A percentile compares a stretch with the other conserved stretches of the same genome.
Conservation (phyloP, 2,888 invertebrate genomes). For the Mesopsocus fuscifrons region DNA sequence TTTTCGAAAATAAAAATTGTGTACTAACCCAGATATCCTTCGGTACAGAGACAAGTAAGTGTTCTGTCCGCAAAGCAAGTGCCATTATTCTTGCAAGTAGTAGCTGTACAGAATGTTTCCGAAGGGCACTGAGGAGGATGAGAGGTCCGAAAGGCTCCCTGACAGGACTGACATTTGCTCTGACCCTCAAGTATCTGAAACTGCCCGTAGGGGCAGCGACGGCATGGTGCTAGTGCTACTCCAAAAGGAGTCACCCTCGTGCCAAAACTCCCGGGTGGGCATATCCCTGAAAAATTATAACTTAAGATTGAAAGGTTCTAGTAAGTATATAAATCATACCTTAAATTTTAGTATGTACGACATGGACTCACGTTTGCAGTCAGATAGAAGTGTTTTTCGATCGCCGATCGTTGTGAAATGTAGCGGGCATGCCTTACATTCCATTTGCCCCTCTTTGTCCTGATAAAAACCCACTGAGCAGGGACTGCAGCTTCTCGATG, state of each 20-base stretch:
- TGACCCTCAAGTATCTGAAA: slow-evolving; percentile 40
- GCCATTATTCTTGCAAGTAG: slow-evolving; percentile 28
- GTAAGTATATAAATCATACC: too few species aligned
- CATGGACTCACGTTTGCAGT: slow-evolving; percentile 39
- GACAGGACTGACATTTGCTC: too few species aligned
- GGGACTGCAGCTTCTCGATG: slow-evolving; percentile 32
- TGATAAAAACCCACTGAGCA: slow-evolving; percentile 42
- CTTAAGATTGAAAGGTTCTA: too few species aligned
- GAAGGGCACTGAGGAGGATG: too few species aligned
- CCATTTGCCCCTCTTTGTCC: slow-evolving; percentile 29
- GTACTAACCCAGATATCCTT: slow-evolving; percentile 29
- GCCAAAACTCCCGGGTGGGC: slow-evolving; percentile 30
- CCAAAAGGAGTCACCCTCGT: slow-evolving; percentile 1
- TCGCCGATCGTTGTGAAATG: slow-evolving; percentile 34
- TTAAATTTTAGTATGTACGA: too few species aligned
- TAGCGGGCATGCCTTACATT: slow-evolving; percentile 35
- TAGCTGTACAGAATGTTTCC: too few species aligned
- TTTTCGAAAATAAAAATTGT: too few species aligned
- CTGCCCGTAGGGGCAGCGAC: slow-evolving; percentile 34
- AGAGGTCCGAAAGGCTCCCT: too few species aligned
- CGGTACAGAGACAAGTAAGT: slow-evolving; percentile 29
- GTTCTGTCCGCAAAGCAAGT: slow-evolving; percentile 23
- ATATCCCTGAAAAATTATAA: slow-evolving; percentile 31
- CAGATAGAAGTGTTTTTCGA: slow-evolving; percentile 26
- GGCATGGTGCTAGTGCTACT: slow-evolving; percentile 34